phyloP scores from a whole-genome alignment of 2,888 invertebrate genomes.

The Augochlorella aurata region DNA sequence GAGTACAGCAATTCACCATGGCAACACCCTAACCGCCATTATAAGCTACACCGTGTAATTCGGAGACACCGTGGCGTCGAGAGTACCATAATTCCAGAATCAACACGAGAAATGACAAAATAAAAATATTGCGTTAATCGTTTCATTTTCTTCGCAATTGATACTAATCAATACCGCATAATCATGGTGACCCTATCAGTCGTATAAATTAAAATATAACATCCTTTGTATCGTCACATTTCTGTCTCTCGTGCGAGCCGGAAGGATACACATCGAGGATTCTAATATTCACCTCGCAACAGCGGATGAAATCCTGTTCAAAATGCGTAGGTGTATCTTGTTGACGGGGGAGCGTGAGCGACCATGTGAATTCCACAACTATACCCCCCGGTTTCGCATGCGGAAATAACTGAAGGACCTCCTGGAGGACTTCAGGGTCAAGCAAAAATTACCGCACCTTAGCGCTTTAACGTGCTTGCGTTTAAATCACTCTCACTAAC shows the following conservation, averaged over 20 bases:
- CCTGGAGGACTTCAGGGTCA: too few species aligned
- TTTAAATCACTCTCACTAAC: too few species aligned
- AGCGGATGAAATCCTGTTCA: constrained; percentile 76
- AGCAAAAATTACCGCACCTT: too few species aligned
- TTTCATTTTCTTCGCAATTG: background rate
- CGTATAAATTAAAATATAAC: background rate
- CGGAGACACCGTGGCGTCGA: background rate
- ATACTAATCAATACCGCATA: background rate
- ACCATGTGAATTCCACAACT: background rate
- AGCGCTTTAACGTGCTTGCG: too few species aligned
- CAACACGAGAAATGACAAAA: background rate
- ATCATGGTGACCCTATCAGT: too few species aligned
- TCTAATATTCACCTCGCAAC: constrained; percentile 70
- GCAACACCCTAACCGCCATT: constrained; percentile 46
- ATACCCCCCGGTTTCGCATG: background rate
- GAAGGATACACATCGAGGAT: constrained; percentile 50
- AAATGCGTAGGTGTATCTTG: constrained; percentile 76
- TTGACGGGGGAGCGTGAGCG: constrained; percentile 22
- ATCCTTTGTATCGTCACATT: background rate
- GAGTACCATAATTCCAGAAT: background rate
- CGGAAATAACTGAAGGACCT: background rate
- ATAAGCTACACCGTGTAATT: constrained; percentile 1
- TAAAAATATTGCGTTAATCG: too few species aligned
- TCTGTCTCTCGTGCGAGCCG: background rate
- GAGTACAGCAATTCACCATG: constrained; percentile 54